phyloP scores from a whole-genome alignment of 2,113 vertebrate species.

The Meriones unguiculatus region DNA sequence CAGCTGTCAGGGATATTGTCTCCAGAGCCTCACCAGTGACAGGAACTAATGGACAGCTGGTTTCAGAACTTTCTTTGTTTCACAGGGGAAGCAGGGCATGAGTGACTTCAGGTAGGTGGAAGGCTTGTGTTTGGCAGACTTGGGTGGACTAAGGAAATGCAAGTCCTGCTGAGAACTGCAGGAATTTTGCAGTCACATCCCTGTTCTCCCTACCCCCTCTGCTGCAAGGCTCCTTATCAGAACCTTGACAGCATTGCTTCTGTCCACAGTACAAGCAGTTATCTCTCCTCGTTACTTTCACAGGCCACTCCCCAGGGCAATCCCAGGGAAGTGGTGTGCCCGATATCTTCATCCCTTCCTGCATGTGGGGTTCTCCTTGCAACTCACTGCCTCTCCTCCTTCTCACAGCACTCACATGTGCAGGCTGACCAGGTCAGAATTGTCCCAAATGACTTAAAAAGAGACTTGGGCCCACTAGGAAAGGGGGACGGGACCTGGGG shows the following conservation, averaged over 20 bases:
- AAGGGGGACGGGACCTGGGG: neutral
- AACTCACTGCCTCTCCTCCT: conserved; percentile 73
- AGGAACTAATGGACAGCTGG: neutral
- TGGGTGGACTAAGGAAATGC: neutral
- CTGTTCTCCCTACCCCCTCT: too few relatives aligned
- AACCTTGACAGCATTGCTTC: conserved; percentile 62
- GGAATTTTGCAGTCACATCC: conserved; percentile 33
- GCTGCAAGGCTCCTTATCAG: conserved; percentile 38
- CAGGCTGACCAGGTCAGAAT: conserved; percentile 62
- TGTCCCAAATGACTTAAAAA: conserved; percentile 67
- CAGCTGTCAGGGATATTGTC: neutral
- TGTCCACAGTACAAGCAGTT: conserved; percentile 45
- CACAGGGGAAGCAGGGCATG: rapidly evolving
- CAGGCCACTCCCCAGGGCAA: conserved; percentile 63
- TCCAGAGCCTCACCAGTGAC: neutral
- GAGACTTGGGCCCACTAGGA: neutral
- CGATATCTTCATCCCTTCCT: conserved; percentile 71
- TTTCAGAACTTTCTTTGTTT: neutral
- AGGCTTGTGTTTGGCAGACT: neutral
- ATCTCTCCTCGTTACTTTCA: conserved; percentile 73
- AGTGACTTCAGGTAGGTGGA: neutral
- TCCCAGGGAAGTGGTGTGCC: conserved; percentile 70
- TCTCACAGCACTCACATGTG: neutral
- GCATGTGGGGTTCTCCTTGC: conserved; percentile 73
- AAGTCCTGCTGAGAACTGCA: neutral